These are phyloP conservation scores for Ditylenchus dipsaci DNA, from an alignment of 1,140 invertebrate species.

Conservation along the genomic window DNA sequence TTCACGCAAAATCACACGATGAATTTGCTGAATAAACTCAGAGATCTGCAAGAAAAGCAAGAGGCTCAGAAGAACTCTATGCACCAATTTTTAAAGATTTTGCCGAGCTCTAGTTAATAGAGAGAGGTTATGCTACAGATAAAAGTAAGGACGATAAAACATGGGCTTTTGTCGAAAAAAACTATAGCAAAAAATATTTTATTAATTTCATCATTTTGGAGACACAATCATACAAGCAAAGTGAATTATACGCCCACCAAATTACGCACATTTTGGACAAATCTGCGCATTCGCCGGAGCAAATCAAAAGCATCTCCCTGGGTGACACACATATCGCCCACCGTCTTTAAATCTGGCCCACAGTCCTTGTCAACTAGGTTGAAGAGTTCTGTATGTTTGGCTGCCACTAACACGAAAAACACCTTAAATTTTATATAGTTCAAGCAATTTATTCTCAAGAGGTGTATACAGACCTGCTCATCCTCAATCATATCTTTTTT, in stretches of 20 bases:
- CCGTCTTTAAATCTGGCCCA: not conserved
- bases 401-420: not conserved
- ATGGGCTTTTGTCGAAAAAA: too few species aligned
- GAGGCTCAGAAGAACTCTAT: too few species aligned
- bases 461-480: not conserved
- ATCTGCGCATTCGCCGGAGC: slow-evolving; percentile 1
- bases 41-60: too few species aligned
- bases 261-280: not conserved
- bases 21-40: too few species aligned
- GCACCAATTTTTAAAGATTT: too few species aligned
- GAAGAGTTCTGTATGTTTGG: not conserved
- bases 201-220: too few species aligned
- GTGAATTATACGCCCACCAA: not conserved
- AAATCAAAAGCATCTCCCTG: slow-evolving; percentile 2
- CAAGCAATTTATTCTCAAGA: not conserved
- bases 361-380: not conserved
- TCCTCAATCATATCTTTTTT: slow-evolving; percentile 4
- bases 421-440: not conserved
- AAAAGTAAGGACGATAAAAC: too few species aligned
- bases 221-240: too few species aligned
- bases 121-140: too few species aligned
- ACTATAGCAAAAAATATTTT: too few species aligned
- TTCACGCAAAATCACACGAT: too few species aligned
- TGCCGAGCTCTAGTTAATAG: too few species aligned
- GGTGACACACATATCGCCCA: not conserved